Base-by-base conservation (phyloP, 2,888 invertebrate genomes). In the Aporophyla lueneburgensis region DNA sequence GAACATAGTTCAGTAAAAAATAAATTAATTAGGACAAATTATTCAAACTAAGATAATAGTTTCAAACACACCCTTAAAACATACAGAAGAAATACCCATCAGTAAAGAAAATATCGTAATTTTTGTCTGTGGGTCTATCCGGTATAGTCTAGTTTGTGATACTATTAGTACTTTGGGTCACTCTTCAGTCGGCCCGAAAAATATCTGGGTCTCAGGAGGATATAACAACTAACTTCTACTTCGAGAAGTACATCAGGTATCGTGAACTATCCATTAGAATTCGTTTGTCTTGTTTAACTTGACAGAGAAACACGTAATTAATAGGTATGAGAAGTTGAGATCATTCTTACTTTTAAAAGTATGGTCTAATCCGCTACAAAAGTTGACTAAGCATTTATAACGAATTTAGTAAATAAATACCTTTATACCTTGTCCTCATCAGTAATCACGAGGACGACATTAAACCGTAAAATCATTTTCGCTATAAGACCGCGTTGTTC, bases 331-430 rank as follows among this genome's bases (percentile, higher is more conserved):
- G 16, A 75, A 16, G 46, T 51, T 61, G 3, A 46, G 24, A 49
- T 49, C 16, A 56, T 46, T 74, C 46, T 53, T 54, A 27, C 27
- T 54, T 54, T 21, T 71, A 43, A 12, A 33, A 49, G 69, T 24
- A n/a, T 46, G 19, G 4, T 24, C 33, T 56, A 49, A 33, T 46
- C 9, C 69, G n/a, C 21, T n/a, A 46, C 69, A 19, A n/a, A 33
- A 56, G 19, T 58, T 49, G 46, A 49, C 56, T 51, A 40, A 40
- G 7, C 33, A 16, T 33, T 27, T 40, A 10, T 21, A 6, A 58
- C 33, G 19, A 6, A 5, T 49, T 19, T 1, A 49, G 24, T 19
- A 24, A 49, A 24, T 56, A 46, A 72, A 21, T n/a, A n/a, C n/a
- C 10, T 40, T 27, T 12, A 21, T 24, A 67, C 21, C 0, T 46